Conservation (phyloP, 2,888 invertebrate species). For the Plemyria rubiginata region DNA sequence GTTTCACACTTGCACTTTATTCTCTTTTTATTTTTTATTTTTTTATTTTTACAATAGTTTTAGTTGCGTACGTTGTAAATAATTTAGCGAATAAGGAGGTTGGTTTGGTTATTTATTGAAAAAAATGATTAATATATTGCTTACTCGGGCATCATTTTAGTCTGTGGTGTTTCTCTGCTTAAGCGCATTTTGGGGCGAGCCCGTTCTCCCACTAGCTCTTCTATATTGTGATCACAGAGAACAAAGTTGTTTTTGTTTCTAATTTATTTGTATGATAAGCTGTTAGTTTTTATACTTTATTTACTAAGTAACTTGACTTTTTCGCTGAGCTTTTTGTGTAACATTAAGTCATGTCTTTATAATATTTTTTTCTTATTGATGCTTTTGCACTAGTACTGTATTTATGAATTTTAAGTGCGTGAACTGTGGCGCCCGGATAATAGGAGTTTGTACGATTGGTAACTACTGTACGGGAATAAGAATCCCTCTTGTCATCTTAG, state of each 20-base stretch:
- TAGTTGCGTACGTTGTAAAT: constrained; percentile 70
- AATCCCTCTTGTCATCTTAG: background rate
- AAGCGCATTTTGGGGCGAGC: constrained; percentile 34
- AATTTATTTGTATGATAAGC: constrained; percentile 81
- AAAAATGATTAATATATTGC: constrained; percentile 73
- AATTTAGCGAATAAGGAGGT: constrained; percentile 65
- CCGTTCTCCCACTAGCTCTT: constrained; percentile 52
- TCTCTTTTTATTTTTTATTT: too few species aligned
- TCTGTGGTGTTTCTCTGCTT: constrained; percentile 48
- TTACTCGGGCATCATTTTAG: constrained; percentile 49
- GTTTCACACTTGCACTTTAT: constrained; percentile 60
- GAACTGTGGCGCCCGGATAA: constrained; percentile 17
- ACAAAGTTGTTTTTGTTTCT: constrained; percentile 84
- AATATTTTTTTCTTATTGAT: constrained; percentile 51
- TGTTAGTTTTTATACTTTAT: constrained; percentile 70
- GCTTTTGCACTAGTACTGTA: constrained; percentile 51
- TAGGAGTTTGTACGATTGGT: background rate
- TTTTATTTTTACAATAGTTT: constrained; percentile 54
- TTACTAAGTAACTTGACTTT: constrained; percentile 51
- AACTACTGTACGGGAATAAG: background rate
- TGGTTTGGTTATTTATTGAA: constrained; percentile 74
- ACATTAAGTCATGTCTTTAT: constrained; percentile 52
- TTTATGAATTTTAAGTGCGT: constrained; percentile 45
- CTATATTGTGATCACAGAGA: constrained; percentile 76
- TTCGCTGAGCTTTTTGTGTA: constrained; percentile 55